Percentiles rank a stretch among this genome's conserved stretches.
Conservation (phyloP, 1,140 invertebrate species). For the Helicoverpa zea region DNA sequence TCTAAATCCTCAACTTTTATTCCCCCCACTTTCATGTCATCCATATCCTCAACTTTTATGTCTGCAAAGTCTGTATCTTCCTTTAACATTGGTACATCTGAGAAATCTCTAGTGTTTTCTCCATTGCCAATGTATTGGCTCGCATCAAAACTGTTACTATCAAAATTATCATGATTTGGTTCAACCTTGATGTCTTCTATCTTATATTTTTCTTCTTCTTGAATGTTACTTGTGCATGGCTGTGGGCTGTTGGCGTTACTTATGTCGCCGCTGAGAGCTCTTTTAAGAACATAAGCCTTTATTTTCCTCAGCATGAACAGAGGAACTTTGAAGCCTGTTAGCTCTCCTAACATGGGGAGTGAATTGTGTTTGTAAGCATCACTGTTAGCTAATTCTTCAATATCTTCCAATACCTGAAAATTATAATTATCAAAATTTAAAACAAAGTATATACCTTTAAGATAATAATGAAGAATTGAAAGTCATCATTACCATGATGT, state of each 20-base stretch:
- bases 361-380: constrained; percentile 92
- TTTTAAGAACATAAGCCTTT: constrained; percentile 86
- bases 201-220: constrained; percentile 75
- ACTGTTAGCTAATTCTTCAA: constrained; percentile 90
- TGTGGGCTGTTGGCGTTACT: constrained; percentile 76
- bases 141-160: constrained; percentile 75
- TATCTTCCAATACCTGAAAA: constrained; percentile 91
- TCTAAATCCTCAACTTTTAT: constrained; percentile 81
- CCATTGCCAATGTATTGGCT: constrained; percentile 75
- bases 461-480: constrained; percentile 9
- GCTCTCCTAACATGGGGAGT: constrained; percentile 89
- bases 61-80: constrained; percentile 80
- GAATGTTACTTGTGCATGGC: constrained; percentile 71
- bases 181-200: constrained; percentile 78
- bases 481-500: constrained; percentile 88
- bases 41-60: constrained; percentile 82
- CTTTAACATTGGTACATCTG: constrained; percentile 74
- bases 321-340: constrained; percentile 91
- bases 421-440: background rate
- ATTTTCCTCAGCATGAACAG: constrained; percentile 92
- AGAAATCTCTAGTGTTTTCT: constrained; percentile 74
- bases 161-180: constrained; percentile 70
- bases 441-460: background rate
- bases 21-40: constrained; percentile 79
- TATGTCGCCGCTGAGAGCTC: constrained; percentile 71